These are phyloP conservation scores for Melopsittacus undulatus DNA, from an alignment of 2,797 vertebrate species.

Conservation along the genomic window DNA sequence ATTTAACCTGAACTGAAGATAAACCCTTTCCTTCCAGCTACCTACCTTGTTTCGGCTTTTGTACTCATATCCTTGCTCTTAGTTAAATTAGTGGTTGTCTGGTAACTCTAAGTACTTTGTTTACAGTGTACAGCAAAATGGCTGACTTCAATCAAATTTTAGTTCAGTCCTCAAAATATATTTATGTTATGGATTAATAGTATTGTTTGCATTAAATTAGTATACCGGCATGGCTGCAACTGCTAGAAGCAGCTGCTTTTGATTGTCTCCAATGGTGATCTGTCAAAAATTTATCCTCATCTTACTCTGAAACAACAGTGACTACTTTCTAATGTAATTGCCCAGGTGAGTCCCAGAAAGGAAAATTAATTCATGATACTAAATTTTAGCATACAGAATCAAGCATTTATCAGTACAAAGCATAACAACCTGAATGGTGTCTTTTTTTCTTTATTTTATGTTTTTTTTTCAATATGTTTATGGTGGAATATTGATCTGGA, in stretches of 20 bases:
- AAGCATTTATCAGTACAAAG: constrained; percentile 79
- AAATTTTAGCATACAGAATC: constrained; percentile 78
- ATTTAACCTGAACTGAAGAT: neutral
- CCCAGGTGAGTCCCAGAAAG: constrained; percentile 70
- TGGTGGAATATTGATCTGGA: neutral
- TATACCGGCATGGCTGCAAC: neutral
- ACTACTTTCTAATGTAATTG: constrained; percentile 81
- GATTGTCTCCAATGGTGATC: constrained; percentile 25
- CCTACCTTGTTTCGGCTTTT: neutral
- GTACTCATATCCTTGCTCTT: neutral
- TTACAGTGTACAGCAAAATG: constrained; percentile 1
- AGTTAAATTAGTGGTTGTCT: neutral
- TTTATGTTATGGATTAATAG: neutral
- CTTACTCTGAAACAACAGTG: constrained; percentile 69
- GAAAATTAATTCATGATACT: constrained; percentile 68
- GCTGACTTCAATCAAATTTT: constrained; percentile 26
- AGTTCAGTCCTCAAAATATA: constrained; percentile 5
- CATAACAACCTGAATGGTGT: constrained; percentile 72
- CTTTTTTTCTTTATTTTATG: neutral
- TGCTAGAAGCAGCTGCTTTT: neutral
- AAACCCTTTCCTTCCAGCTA: neutral
- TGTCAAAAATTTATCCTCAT: constrained; percentile 58
- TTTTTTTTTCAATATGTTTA: constrained; percentile 30
- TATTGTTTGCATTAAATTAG: constrained; percentile 5
- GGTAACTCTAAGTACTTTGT: neutral